These are phyloP conservation scores for cattle (Bos taurus) DNA, from an alignment of 2,113 vertebrate genomes.

Conservation along the genomic window DNA sequence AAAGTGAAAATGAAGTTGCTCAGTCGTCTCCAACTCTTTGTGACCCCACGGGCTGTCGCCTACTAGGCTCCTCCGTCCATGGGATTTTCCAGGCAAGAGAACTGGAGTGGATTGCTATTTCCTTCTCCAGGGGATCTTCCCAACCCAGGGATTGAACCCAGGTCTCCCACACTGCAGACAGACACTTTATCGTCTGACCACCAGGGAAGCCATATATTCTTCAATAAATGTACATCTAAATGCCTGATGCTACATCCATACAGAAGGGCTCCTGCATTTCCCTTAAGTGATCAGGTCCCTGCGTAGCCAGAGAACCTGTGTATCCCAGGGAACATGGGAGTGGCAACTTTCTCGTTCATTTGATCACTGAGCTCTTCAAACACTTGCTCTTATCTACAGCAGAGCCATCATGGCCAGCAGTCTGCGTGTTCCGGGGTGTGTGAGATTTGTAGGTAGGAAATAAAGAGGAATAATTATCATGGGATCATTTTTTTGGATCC, in stretches of 20 bases:
- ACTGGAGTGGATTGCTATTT: neutral
- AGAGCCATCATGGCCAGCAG: rapidly evolving
- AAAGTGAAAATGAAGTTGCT: neutral
- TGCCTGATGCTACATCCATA: no score
- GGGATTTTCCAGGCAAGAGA: neutral
- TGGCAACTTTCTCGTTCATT: rapidly evolving
- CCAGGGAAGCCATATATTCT: neutral
- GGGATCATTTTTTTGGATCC: neutral
- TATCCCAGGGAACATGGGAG: rapidly evolving
- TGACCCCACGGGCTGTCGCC: neutral
- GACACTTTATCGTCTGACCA: neutral
- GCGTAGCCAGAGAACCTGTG: rapidly evolving
- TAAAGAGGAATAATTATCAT: neutral
- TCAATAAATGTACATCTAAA: neutral
- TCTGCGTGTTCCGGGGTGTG: rapidly evolving
- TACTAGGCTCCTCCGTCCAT: neutral
- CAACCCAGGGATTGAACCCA: neutral
- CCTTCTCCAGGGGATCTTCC: neutral
- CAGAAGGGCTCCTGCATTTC: rapidly evolving
- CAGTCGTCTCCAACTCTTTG: neutral
- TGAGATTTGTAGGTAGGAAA: neutral
- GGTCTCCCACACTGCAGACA: neutral
- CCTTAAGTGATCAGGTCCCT: no score
- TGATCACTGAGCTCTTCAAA: neutral
- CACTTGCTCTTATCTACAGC: rapidly evolving